Conservation (phyloP, 92 coral and sea anemone genomes). For the Paramuricea clavata region DNA sequence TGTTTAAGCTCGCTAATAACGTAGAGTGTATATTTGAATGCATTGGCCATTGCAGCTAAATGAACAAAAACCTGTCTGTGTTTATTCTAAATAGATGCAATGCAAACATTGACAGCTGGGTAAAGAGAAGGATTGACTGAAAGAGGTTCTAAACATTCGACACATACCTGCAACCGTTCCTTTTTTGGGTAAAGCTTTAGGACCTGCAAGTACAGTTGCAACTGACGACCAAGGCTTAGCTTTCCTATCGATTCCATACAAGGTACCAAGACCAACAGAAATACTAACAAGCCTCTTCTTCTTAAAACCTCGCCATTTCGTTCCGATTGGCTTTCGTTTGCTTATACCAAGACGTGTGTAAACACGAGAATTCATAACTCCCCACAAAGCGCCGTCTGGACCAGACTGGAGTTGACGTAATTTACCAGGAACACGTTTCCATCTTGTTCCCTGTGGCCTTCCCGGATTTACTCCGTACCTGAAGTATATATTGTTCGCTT, state of each 20-base stretch:
- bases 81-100: no score
- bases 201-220: constrained; percentile 12
- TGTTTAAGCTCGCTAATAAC: no score
- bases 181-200: constrained; percentile 26
- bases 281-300: background rate
- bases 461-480: constrained; percentile 12
- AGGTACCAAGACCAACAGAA: constrained; percentile 12
- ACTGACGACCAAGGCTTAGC: background rate
- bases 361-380: background rate
- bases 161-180: constrained; percentile 5
- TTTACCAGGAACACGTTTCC: constrained; percentile 9
- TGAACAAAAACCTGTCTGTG: no score
- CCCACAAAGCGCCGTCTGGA: constrained; percentile 35
- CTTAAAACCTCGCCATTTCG: background rate
- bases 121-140: no score
- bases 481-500: background rate
- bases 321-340: constrained; percentile 15
- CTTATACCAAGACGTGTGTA: constrained; percentile 18
- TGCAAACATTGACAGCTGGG: no score
- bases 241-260: background rate
- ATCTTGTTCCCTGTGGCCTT: constrained; percentile 20
- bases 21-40: no score
- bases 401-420: constrained; percentile 28
- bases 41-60: no score
- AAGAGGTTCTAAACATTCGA: background rate